Evolutionary conservation across 2,888 invertebrate genomes (phyloP).

Genomic region (Acanthosoma haemorrhoidale): DNA sequence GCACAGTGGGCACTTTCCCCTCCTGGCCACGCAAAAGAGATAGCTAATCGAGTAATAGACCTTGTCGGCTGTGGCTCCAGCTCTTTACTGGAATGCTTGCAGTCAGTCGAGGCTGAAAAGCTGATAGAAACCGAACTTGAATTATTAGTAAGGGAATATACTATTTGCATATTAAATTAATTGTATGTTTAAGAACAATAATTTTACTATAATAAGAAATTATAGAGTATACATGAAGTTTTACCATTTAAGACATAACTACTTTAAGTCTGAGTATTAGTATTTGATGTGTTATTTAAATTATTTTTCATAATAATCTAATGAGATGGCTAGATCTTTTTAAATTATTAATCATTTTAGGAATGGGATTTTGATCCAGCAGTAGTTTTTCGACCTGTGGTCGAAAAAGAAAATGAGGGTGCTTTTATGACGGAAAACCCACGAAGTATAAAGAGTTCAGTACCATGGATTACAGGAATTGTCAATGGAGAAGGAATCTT

Average conservation of each 20-base stretch:
- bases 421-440: conserved; percentile 32
- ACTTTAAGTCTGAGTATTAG: no score
- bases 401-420: conserved; percentile 27
- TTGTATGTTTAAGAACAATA: no score
- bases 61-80: conserved; percentile 23
- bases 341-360: background rate
- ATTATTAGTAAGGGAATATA: conserved; percentile 21
- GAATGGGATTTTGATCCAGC: conserved; percentile 22
- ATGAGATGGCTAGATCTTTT: no score
- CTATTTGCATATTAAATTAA: background rate
- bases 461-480: conserved; percentile 29
- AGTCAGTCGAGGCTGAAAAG: conserved; percentile 2
- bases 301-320: no score
- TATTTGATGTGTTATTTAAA: no score
- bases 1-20: conserved; percentile 14
- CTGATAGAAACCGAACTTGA: conserved; percentile 3
- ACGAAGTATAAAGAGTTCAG: background rate
- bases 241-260: no score
- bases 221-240: no score
- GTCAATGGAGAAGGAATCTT: conserved; percentile 30
- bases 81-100: conserved; percentile 19
- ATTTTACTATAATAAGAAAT: background rate
- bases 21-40: background rate
- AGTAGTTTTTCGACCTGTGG: conserved; percentile 28
- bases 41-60: background rate